Base-by-base conservation (phyloP, 2,888 invertebrate genomes). In the Agonopterix subpropinquella region DNA sequence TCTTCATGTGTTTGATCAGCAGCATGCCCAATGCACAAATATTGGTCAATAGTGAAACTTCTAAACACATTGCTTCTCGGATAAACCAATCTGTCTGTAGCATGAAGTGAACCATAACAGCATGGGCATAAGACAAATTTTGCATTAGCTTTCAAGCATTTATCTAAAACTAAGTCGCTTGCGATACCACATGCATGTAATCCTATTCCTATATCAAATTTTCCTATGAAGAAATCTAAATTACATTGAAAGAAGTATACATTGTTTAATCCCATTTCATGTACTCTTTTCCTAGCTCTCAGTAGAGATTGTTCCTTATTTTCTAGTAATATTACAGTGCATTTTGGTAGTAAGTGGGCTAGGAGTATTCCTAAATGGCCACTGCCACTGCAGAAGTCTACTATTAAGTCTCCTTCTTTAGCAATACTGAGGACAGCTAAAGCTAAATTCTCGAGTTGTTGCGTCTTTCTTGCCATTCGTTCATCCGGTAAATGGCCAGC, bases 161-260 rank as follows among this genome's bases (percentile, higher is more conserved):
- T 94, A 62, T 94, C 92, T 46, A 98, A 88, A 1, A 98, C 97
- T 53, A 98, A 90, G 80, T 98, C 98, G 1, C 96, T 97, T 1
- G 98, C 98, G 9, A 96, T 94, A 0, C 98, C 98, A 81, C 98
- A 98, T 2, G 98, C 98, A 82, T 98, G 98, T 36, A 98, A 83
- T 3, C 95, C 95, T 37, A 95, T 92, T 0, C 98, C 98, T 52
- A 98, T 91, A 67, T 97, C 91, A 85, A 98, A 96, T 45, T 89
- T 73, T 0, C 96, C 92, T 74, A 90, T 89, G 70, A 96, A 97
- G 70, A 97, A 97, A 75, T 96, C 95, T 59, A 98, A 89, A 85
- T 98, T 98, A 66, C 96, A 94, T 82, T 98, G 96, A 65, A 94
- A 92, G 64, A 96, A 92, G 15, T 84, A 89, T 0, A 97, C 90